phyloP scores from a whole-genome alignment of 1,140 invertebrate genomes.

The Nylanderia fulva region DNA sequence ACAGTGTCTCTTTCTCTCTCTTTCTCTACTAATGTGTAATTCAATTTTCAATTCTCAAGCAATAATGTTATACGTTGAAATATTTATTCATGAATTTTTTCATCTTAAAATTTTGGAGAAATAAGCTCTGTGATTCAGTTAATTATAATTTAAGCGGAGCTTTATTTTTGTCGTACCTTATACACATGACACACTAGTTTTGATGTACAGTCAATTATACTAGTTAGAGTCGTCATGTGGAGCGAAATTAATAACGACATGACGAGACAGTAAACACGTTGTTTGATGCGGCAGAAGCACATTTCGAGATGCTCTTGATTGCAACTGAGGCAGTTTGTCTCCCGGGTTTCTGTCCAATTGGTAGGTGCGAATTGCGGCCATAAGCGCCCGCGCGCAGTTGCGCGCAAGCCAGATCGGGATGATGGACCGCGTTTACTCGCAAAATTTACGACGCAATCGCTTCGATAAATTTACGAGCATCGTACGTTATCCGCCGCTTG shows the following conservation, averaged over 20 bases:
- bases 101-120: no score
- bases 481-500: slow-evolving; percentile 57
- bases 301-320: slow-evolving; percentile 49
- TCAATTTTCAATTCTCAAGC: no score
- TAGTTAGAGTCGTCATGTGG: neutral
- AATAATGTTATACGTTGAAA: no score
- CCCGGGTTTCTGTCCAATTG: slow-evolving; percentile 45
- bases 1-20: no score
- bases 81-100: no score
- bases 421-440: slow-evolving; percentile 68
- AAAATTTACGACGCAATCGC: slow-evolving; percentile 77
- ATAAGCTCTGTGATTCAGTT: neutral
- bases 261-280: slow-evolving; percentile 9
- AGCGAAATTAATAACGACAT: slow-evolving; percentile 13
- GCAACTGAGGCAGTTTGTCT: slow-evolving; percentile 48
- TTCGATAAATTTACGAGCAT: slow-evolving; percentile 76
- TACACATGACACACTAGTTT: neutral
- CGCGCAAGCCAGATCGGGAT: slow-evolving; percentile 22
- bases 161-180: neutral
- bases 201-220: neutral
- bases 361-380: slow-evolving; percentile 57
- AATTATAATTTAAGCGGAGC: neutral
- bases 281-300: slow-evolving; percentile 22
- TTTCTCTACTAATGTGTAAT: no score
- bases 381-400: slow-evolving; percentile 45